Conservation (phyloP, 2,888 invertebrate genomes). For the Catocala sponsa region DNA sequence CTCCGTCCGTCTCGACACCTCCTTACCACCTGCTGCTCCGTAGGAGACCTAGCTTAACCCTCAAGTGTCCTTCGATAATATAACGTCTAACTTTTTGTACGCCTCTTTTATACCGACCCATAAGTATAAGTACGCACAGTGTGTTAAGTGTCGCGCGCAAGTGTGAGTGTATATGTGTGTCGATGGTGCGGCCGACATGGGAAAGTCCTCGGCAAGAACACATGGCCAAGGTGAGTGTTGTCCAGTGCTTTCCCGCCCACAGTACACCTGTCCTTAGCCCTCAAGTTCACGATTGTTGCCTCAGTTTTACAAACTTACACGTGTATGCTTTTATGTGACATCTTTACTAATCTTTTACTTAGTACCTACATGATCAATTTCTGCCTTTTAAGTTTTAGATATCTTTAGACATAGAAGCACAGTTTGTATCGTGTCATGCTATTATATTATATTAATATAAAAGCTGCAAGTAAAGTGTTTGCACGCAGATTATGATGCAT, state of each 20-base stretch:
- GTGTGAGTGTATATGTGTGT: conserved; percentile 82
- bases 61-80: conserved; percentile 86
- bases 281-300: conserved; percentile 59
- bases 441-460: too few species aligned
- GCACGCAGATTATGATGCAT: too few species aligned
- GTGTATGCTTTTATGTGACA: conserved; percentile 14
- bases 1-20: conserved; percentile 82
- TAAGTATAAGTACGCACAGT: conserved; percentile 82
- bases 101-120: conserved; percentile 85
- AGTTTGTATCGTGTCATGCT: too few species aligned
- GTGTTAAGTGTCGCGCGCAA: conserved; percentile 77
- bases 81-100: conserved; percentile 86
- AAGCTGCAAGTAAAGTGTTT: too few species aligned
- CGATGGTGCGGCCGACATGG: conserved; percentile 88
- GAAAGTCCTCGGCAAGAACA: conserved; percentile 89
- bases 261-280: conserved; percentile 67
- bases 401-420: too few species aligned
- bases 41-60: conserved; percentile 81
- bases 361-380: not conserved
- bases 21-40: conserved; percentile 80
- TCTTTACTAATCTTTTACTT: not conserved
- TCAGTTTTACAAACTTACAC: conserved; percentile 25
- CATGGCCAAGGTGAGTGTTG: conserved; percentile 86
- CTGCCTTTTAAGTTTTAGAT: too few species aligned
- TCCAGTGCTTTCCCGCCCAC: conserved; percentile 54